Base-by-base conservation (phyloP, 2,888 invertebrate species). In the Eristalis arbustorum region DNA sequence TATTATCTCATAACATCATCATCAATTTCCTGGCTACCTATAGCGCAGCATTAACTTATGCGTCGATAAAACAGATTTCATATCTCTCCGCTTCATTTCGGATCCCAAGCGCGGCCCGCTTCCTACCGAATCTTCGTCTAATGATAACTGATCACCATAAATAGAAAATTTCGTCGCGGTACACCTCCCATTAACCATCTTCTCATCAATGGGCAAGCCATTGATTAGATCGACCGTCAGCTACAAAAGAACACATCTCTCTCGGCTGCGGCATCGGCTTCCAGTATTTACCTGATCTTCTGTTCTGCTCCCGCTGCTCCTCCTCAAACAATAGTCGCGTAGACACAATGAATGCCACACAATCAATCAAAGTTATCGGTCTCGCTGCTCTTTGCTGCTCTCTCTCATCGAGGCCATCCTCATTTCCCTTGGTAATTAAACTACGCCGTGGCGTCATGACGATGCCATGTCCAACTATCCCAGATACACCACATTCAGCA, bases 401-500 rank as follows among this genome's bases (percentile, higher is more conserved):
- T 31, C 42, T 11, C 64, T 14, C 62, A 56, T 18, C 67, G 23
- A 34, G 8, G 11, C 14, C 37, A 71, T 69, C 34, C 78, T 69
- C 83, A 85, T 85, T 83, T 83, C 87, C 83, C 78, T 83, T 83
- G 82, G 83, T 83, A 87, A 87, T 87, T 87, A 87, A 83, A 87
- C 71, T 59, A 72, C 75, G 66, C 64, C 10, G 22, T 68, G 82
- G 78, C 78, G 87, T 87, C 74, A 63, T 64, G 64, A 56, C 56
- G 56, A 59, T 76, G 76, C 66, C 23, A 25, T 49, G 56, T 56
- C 18, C 72, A 40, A 61, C 62, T 73, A 67, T 84, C 79, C 78
- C 63, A 81, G 72, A 85, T 77, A 82, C 73, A 64, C 64, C 18
- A 59, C 72, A 72, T 72, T 74, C 25, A 59, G 78, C 83, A 87